These are phyloP conservation scores for Musca domestica DNA, from an alignment of 1,140 invertebrate genomes.

Conservation along the genomic window DNA sequence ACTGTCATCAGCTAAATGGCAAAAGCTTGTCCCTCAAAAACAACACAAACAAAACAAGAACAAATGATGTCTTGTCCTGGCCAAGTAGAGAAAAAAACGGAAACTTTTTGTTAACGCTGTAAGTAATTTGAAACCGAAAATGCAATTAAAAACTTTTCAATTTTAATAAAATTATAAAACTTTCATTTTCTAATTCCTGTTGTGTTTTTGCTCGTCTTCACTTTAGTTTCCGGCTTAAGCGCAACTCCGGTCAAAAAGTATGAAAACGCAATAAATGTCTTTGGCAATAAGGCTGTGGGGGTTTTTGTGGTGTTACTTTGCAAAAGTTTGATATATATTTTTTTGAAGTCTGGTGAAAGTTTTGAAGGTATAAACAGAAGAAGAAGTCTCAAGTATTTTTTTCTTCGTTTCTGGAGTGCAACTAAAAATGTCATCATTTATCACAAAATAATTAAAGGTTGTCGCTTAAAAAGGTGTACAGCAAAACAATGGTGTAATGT, in stretches of 20 bases:
- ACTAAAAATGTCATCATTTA: conserved; percentile 51
- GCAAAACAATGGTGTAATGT: no score
- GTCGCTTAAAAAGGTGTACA: not conserved
- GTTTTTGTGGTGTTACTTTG: not conserved
- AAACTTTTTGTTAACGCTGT: not conserved
- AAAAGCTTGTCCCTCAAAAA: not conserved
- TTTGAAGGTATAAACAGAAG: not conserved
- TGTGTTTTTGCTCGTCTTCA: not conserved
- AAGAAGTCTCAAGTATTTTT: not conserved
- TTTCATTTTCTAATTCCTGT: conserved; percentile 23
- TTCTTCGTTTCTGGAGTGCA: conserved; percentile 23
- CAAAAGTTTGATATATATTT: not conserved
- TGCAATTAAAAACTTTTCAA: conserved; percentile 28
- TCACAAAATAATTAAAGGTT: conserved; percentile 54
- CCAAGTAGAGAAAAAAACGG: no score
- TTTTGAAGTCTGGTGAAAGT: not conserved
- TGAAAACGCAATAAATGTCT: not conserved
- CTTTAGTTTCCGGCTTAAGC: not conserved
- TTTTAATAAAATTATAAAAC: conserved; percentile 26
- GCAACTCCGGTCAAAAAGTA: not conserved
- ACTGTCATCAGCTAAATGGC: conserved; percentile 14
- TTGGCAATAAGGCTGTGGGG: not conserved
- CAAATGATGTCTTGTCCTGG: no score
- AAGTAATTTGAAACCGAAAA: conserved; percentile 15
- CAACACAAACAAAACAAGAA: no score